Percentiles rank a stretch among this genome's conserved stretches.
Evolutionary conservation across 2,888 invertebrate species (phyloP).

Genomic region (Ormyrus nitidulus): DNA sequence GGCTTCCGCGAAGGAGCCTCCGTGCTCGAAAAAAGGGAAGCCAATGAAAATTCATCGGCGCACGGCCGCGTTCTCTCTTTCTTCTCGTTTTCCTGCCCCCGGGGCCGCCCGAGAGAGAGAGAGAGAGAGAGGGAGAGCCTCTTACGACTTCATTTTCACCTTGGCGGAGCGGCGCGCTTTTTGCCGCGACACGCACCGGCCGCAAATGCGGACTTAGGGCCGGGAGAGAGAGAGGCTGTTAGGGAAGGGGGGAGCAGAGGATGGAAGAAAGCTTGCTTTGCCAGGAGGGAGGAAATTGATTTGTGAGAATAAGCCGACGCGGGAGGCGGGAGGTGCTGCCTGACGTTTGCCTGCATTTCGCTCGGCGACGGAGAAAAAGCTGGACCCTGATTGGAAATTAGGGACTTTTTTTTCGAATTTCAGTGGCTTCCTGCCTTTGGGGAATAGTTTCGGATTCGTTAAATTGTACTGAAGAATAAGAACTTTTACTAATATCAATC

Average conservation of each 20-base stretch:
- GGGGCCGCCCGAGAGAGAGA: no score
- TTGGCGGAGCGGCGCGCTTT: slow-evolving; percentile 22
- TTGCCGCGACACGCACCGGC: neutral
- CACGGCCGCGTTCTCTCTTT: slow-evolving; percentile 1
- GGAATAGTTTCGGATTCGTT: neutral
- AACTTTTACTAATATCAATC: neutral
- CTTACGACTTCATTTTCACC: slow-evolving; percentile 59
- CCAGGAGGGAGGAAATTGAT: slow-evolving; percentile 30
- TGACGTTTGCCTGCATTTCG: neutral
- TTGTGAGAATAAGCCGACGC: slow-evolving; percentile 3
- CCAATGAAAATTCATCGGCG: slow-evolving; percentile 58
- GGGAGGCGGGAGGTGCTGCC: neutral
- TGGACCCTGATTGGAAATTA: neutral
- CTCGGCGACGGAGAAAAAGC: neutral
- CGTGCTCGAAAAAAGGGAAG: slow-evolving; percentile 45
- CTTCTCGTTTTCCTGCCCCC: slow-evolving; percentile 32
- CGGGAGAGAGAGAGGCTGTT: neutral
- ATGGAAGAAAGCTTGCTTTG: neutral
- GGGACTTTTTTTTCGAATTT: neutral
- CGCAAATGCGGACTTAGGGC: neutral
- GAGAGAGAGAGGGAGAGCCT: neutral
- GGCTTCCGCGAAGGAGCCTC: slow-evolving; percentile 33
- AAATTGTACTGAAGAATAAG: neutral
- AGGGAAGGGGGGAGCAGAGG: neutral
- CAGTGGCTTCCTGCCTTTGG: no score